Percentiles rank a stretch among this genome's conserved stretches.
Evolutionary conservation across 2,888 invertebrate genomes (phyloP).

Genomic region (Oxytorus armatus): DNA sequence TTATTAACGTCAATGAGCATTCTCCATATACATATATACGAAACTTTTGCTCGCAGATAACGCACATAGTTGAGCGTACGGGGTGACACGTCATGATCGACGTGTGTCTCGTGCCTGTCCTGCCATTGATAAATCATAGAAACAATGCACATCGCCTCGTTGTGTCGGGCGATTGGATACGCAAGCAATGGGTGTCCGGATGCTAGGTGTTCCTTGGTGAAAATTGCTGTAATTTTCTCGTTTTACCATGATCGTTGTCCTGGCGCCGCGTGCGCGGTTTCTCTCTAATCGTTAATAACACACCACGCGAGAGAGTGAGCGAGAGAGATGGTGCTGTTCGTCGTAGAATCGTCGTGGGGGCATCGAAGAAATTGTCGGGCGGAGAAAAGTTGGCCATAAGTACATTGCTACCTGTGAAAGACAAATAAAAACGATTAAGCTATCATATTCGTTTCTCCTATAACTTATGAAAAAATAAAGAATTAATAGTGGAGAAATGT

Average conservation of each 20-base stretch:
- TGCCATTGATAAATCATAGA: conserved; percentile 48
- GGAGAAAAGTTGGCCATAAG: background rate
- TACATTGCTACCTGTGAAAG: background rate
- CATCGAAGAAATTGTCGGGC: conserved; percentile 15
- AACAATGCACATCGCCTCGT: conserved; percentile 56
- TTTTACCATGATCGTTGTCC: conserved; percentile 71
- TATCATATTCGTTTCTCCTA: too few species aligned
- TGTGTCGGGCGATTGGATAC: conserved; percentile 36
- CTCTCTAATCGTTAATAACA: conserved; percentile 73
- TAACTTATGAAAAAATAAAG: too few species aligned
- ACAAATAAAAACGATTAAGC: background rate
- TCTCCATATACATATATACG: conserved; percentile 15
- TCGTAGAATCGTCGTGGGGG: conserved; percentile 2
- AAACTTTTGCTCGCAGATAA: conserved; percentile 14
- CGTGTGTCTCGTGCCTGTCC: conserved; percentile 30
- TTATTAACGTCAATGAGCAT: conserved; percentile 17
- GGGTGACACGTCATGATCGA: conserved; percentile 11
- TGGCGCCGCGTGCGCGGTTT: conserved; percentile 69
- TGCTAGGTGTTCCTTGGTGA: conserved; percentile 55
- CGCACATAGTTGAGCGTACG: conserved; percentile 17
- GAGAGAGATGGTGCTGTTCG: background rate
- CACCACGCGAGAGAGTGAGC: background rate
- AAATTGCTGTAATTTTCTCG: conserved; percentile 78
- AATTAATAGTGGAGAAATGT: too few species aligned
- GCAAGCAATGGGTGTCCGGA: background rate